Percentiles rank a stretch among this genome's conserved stretches.
These are phyloP conservation scores for Oryzias woworae DNA, from an alignment of 2,113 vertebrate genomes.

Conservation along the genomic window DNA sequence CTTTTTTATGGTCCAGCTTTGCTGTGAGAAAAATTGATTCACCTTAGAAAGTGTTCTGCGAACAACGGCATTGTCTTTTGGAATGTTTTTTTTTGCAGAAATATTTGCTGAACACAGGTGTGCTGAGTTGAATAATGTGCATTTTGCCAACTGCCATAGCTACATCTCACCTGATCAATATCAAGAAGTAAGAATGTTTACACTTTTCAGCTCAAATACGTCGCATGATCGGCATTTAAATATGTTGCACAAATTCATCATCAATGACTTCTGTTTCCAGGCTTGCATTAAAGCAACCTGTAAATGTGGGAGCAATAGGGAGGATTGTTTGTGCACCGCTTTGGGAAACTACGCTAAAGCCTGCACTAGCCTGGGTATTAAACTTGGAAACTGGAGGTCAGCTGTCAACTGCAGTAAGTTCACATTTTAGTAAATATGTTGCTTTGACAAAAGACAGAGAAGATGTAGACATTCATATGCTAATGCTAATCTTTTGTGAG, in stretches of 20 bases:
- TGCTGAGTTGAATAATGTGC: constrained; percentile 67
- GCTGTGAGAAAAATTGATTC: background rate
- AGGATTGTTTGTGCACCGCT: constrained; percentile 65
- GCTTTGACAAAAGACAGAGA: too few relatives aligned
- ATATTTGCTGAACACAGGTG: constrained; percentile 78
- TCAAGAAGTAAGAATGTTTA: constrained; percentile 55
- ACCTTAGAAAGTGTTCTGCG: background rate
- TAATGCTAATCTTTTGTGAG: too few relatives aligned
- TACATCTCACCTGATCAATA: constrained; percentile 70
- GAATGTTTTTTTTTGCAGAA: constrained; percentile 62
- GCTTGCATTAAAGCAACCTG: constrained; percentile 70
- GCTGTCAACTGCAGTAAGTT: constrained; percentile 71
- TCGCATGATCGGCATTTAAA: background rate
- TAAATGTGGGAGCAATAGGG: constrained; percentile 34
- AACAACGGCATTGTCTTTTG: background rate
- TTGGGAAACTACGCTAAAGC: constrained; percentile 75
- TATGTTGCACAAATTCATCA: background rate
- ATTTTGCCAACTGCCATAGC: constrained; percentile 79
- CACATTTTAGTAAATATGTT: background rate
- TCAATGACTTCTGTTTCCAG: constrained; percentile 34
- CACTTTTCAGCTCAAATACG: background rate
- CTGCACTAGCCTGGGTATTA: constrained; percentile 62
- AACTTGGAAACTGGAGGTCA: constrained; percentile 70
- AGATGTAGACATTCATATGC: too few relatives aligned
- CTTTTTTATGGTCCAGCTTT: background rate